Percentiles rank a stretch among this genome's conserved stretches.
Evolutionary conservation across 2,797 vertebrate species (phyloP).

Genomic region (Acropternis orthonyx): DNA sequence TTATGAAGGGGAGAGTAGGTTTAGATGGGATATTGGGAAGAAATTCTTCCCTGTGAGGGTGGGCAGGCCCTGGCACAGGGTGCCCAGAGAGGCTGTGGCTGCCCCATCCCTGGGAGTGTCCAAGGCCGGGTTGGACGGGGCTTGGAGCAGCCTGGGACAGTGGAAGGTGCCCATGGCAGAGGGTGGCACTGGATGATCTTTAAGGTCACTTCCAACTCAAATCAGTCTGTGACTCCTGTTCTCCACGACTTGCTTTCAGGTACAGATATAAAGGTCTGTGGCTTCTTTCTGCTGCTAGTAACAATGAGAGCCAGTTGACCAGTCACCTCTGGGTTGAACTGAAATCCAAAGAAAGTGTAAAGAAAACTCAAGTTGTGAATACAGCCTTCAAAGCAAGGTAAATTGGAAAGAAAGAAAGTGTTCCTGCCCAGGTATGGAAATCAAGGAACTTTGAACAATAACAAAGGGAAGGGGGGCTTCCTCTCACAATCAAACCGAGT

Average conservation of each 20-base stretch:
- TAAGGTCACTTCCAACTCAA: not conserved
- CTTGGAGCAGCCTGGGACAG: not conserved
- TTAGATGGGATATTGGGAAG: not conserved
- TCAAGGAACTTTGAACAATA: not conserved
- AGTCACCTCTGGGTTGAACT: not conserved
- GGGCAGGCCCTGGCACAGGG: not conserved
- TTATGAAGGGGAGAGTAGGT: not conserved
- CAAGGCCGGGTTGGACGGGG: not conserved
- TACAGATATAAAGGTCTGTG: not conserved
- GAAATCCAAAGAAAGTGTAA: not conserved
- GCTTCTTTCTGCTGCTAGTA: not conserved
- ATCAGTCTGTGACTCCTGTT: not conserved
- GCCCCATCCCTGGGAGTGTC: not conserved
- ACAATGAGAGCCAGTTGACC: not conserved
- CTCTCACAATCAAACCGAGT: not conserved
- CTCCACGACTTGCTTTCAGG: not conserved
- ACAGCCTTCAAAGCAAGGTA: not conserved
- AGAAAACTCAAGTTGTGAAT: not conserved
- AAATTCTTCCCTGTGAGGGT: not conserved
- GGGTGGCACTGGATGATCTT: not conserved
- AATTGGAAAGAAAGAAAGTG: accelerated
- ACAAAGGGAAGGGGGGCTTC: not conserved
- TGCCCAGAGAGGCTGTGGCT: not conserved
- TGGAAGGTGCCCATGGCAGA: not conserved
- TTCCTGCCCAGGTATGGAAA: not conserved